Evolutionary conservation across 2,797 vertebrate genomes (phyloP).

Genomic region (Melanotaenia parkinsoni): DNA sequence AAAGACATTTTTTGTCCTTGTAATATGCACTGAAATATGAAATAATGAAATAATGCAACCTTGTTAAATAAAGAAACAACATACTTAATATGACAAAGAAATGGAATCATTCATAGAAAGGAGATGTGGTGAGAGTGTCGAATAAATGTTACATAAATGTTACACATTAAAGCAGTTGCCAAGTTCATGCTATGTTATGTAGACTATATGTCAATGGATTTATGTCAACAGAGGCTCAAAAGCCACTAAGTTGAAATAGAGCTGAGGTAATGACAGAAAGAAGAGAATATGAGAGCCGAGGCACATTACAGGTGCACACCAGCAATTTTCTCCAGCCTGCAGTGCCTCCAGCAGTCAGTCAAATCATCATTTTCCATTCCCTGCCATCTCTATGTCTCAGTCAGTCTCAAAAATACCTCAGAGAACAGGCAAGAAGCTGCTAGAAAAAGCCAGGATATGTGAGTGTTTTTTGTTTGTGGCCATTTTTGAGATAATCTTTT

Average conservation of each 20-base stretch:
- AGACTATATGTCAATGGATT: neutral
- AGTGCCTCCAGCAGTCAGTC: neutral
- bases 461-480: conserved; percentile 3
- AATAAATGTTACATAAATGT: too few species aligned
- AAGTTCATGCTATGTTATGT: neutral
- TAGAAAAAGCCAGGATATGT: neutral
- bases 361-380: neutral
- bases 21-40: too few species aligned
- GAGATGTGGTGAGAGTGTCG: too few species aligned
- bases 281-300: neutral
- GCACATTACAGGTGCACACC: neutral
- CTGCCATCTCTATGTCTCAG: neutral
- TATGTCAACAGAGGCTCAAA: neutral
- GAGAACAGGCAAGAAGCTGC: conserved; percentile 1
- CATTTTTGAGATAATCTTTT: neutral
- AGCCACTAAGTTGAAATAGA: neutral
- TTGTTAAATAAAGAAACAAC: neutral
- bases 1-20: too few species aligned
- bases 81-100: too few species aligned
- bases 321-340: neutral
- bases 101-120: too few species aligned
- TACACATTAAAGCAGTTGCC: neutral
- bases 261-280: conserved; percentile 25
- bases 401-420: neutral
- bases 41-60: neutral